Base-by-base conservation (phyloP, 2,888 invertebrate genomes). In the Argyresthia albistria region DNA sequence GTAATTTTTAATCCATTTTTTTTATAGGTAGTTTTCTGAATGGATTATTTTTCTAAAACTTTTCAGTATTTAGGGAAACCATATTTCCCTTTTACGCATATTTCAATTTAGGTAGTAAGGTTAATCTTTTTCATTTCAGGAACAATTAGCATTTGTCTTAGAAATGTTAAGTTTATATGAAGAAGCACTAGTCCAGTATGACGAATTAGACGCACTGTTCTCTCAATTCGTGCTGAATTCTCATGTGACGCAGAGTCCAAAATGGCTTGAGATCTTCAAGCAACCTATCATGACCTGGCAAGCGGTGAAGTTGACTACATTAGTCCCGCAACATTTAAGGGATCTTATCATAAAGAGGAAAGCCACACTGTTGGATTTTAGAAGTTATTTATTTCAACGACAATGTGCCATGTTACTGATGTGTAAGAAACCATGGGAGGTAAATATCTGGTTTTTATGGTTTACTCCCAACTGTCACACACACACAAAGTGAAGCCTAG, bases 201-300 rank as follows among this genome's bases (percentile, higher is more conserved):
- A 98, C 74, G 98, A 98, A 82, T 88, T 99, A 67, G 98, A 98
- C 86, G 98, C 97, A 50, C 90, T 98, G 61, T 97, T 98, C 77
- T 97, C 97, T 1, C 98, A 98, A 86, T 98, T 97, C 83, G 93
- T 98, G 53, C 92, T 97, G 60, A 97, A 97, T 83, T 95, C 96
- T n/a, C 94, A 95, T 67, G 91, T 95, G 59, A 94, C 95, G 56
- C 96, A 95, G 66, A 92, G 93, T 67, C 95, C 96, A 53, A 90
- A 91, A 55, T 98, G 97, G 97, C 83, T 98, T 60, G 90, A 90
- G 55, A 91, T 92, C 42, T 97, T 97, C 71, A 93, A 93, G 69
- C 91, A 90, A 60, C 92, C 95, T 0, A 89, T 97, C 48, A 93
- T 93, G 52, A 90, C 91, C 47, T 97, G 97, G 93, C 93, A 94